Conservation (phyloP, 2,113 vertebrate species). For the Bagarius yarrelli region DNA sequence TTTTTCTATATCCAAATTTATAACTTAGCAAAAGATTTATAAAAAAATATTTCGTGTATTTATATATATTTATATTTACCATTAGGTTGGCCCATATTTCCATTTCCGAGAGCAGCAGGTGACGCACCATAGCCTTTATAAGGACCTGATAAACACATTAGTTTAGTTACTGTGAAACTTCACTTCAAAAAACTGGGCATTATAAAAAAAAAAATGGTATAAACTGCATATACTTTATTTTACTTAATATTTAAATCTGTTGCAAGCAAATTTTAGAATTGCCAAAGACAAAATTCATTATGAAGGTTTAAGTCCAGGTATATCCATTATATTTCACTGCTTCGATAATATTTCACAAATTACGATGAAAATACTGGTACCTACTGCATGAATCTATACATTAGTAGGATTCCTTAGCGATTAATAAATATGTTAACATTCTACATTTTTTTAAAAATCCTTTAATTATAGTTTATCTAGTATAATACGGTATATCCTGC, state of each 20-base stretch:
- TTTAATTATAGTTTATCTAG: too few species aligned
- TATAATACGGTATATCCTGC: too few species aligned
- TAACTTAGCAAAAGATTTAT: too few species aligned
- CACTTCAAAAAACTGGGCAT: too few species aligned
- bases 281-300: neutral
- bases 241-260: neutral
- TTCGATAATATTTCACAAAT: neutral
- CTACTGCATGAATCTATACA: neutral
- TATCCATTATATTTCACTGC: too few species aligned
- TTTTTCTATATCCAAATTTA: too few species aligned
- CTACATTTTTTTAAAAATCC: too few species aligned
- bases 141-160: conserved; percentile 1
- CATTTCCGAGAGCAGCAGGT: conserved; percentile 36
- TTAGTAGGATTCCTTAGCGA: too few species aligned
- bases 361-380: neutral
- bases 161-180: too few species aligned
- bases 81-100: conserved; percentile 23
- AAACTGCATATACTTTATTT: neutral
- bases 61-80: neutral
- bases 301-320: neutral
- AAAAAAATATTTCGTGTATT: too few species aligned
- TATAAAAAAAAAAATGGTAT: too few species aligned
- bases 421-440: neutral
- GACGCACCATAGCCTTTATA: conserved; percentile 36
- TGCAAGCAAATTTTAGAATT: neutral